Evolutionary conservation across 2,113 vertebrate species (phyloP), one percentile per base, ranked within the genome.

Genomic region (Dinomys branickii): DNA sequence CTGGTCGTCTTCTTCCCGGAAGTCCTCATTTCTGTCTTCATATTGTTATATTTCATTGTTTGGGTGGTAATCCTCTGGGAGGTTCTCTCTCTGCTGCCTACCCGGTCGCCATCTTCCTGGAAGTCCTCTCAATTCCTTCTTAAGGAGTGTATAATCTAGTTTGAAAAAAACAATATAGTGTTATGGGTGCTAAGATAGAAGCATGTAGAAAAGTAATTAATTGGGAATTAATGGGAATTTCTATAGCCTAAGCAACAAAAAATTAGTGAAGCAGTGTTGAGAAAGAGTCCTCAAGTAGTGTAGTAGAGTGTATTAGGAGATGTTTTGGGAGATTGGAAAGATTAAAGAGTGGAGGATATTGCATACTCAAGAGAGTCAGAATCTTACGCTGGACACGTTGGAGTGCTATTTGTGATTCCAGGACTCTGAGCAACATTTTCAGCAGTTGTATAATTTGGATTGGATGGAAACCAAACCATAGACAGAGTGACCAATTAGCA

Each of bases 351-450:
- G 7, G 38, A 67, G 56, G 28, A 0, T 54, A 75, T 67, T 58
- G 28, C 5, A 26, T 63, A 54, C 63, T 35, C 19, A 33, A 44
- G 92, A 9, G 63, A 93, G 5, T 85, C 38, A 1, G 56, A 8
- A 54, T 87, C 38, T 87, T 84, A 75, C 54, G 81, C 54, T 44
- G 9, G 65, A 78, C 41, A 65, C 85, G 59, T 41, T 71, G 35
- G 20, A 87, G 69, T 71, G 58, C 63, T 16, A 10, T 91, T 90
- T 94, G 11, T 89, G 69, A 92, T 83, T 91, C 65, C 91, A 95
- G 38, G 16, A 78, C 65, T 33, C 2, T 78, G 35, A 94, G 35
- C 63, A 78, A 93, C 38, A 11, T 13, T 88, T 94, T 77, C 77
- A 94, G 44, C 28, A 58, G 20, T 59, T 78, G 11, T 59, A 87